A percentile compares a stretch with the other conserved stretches of the same genome.
Evolutionary conservation across 2,888 invertebrate genomes (phyloP).

Genomic region (Taenaris catops): DNA sequence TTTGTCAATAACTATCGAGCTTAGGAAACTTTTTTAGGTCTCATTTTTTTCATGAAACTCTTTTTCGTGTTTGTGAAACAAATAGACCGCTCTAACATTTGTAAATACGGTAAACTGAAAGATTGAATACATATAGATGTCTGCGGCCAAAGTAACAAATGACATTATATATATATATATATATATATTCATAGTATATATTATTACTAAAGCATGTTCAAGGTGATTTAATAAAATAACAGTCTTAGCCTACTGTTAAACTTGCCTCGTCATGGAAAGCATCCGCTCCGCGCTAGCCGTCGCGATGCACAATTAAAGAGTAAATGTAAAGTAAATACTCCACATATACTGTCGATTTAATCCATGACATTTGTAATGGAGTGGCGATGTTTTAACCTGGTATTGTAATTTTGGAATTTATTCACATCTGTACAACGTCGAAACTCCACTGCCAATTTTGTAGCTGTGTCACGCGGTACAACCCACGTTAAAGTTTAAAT

Average conservation of each 20-base stretch:
- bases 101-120: no score
- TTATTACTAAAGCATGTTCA: slow-evolving; percentile 8
- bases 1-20: no score
- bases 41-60: no score
- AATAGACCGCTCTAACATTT: no score
- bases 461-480: slow-evolving; percentile 30
- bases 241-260: slow-evolving; percentile 44
- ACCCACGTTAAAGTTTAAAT: slow-evolving; percentile 36
- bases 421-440: slow-evolving; percentile 29
- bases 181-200: neutral
- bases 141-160: no score
- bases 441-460: slow-evolving; percentile 37
- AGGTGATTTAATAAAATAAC: slow-evolving; percentile 37
- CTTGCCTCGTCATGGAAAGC: slow-evolving; percentile 59
- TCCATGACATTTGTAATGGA: slow-evolving; percentile 56
- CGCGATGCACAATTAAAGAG: slow-evolving; percentile 60
- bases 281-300: slow-evolving; percentile 44
- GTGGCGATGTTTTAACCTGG: slow-evolving; percentile 20
- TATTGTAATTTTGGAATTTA: slow-evolving; percentile 21
- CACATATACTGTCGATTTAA: slow-evolving; percentile 65
- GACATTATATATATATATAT: no score
- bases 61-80: no score
- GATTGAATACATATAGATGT: no score
- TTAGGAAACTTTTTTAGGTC: no score
- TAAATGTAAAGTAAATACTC: slow-evolving; percentile 75